Evolutionary conservation across 2,797 vertebrate genomes (phyloP), one percentile per base, ranked within the genome.

Genomic region (Periophthalmus magnuspinnatus): DNA sequence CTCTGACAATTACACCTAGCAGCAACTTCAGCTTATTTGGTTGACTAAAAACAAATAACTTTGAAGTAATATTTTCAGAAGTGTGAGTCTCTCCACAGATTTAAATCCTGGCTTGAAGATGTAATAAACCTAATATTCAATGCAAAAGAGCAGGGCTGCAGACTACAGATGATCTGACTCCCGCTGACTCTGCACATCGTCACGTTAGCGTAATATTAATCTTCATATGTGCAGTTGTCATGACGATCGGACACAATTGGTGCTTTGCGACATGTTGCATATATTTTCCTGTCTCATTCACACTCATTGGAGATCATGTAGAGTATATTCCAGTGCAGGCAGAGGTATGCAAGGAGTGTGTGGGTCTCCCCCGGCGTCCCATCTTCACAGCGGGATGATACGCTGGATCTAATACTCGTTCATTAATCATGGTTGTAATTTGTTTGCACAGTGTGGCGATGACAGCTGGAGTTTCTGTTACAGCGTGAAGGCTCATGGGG

Each of bases 341-440:
- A 32, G 33, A 36, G 58, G 58, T 5, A 3, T 32, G 58, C 28
- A 47, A 2, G 69, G n/a, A 66, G 45, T 62, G 60, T 57, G 16
- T 34, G 63, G 77, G 70, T 72, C 73, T 85, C 77, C 59, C 62
- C 75, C 36, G 78, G 67, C 69, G 77, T 85, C 85, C 82, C 84
- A 84, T 89, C 87, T 78, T 85, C 86, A 80, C 90, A 90, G 82
- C 86, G 66, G 84, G 88, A 90, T 70, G 82, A 87, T 86, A 81
- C 75, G 80, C 80, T 81, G 88, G 81, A 84, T 89, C 89, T 85
- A 80, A 85, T 84, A 88, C 81, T 71, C 81, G 68, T 85, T 78
- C 90, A 93, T 93, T 93, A 93, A 93, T 94, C 93, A 92, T 75
- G 65, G 72, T 52, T 60, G 87, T 91, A 91, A 92, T 94, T 93